These are phyloP conservation scores for Botia almorhae DNA, from an alignment of 2,797 vertebrate species.

Conservation along the genomic window DNA sequence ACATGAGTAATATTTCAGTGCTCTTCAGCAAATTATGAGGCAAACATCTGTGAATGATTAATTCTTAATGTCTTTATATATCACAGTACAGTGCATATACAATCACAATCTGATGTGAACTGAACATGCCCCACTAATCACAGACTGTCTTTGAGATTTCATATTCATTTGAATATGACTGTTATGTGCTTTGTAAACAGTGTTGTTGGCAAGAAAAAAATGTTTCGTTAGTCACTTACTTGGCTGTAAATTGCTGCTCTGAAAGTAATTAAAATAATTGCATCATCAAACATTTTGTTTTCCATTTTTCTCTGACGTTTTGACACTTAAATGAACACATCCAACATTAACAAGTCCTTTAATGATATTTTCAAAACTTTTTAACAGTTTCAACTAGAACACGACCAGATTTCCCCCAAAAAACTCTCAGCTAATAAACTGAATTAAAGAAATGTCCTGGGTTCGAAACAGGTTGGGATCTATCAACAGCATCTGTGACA, in stretches of 20 bases:
- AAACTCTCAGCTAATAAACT: constrained; percentile 5
- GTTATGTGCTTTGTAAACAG: constrained; percentile 36
- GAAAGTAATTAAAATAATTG: constrained; percentile 49
- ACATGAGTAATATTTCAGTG: constrained; percentile 22
- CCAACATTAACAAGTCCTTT: constrained; percentile 27
- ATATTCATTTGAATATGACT: constrained; percentile 28
- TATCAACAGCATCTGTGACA: background rate
- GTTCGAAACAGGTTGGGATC: background rate
- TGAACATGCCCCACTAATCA: constrained; percentile 34
- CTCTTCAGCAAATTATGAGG: constrained; percentile 26
- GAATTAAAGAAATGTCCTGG: background rate
- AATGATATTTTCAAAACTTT: constrained; percentile 23
- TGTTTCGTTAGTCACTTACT: constrained; percentile 31
- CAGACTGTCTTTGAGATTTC: constrained; percentile 34
- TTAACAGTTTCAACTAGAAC: constrained; percentile 22
- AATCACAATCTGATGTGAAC: constrained; percentile 25
- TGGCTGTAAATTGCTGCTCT: constrained; percentile 32
- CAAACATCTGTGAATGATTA: constrained; percentile 33
- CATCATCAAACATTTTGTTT: constrained; percentile 44
- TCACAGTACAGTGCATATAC: constrained; percentile 22
- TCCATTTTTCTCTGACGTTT: constrained; percentile 39
- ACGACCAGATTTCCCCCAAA: constrained; percentile 21
- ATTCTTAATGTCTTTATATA: constrained; percentile 35
- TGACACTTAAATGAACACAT: constrained; percentile 33
- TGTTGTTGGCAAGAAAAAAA: constrained; percentile 7